Evolutionary conservation across 2,113 vertebrate species (phyloP), one percentile per base, ranked within the genome.

Genomic region (Oenanthe melanoleuca): DNA sequence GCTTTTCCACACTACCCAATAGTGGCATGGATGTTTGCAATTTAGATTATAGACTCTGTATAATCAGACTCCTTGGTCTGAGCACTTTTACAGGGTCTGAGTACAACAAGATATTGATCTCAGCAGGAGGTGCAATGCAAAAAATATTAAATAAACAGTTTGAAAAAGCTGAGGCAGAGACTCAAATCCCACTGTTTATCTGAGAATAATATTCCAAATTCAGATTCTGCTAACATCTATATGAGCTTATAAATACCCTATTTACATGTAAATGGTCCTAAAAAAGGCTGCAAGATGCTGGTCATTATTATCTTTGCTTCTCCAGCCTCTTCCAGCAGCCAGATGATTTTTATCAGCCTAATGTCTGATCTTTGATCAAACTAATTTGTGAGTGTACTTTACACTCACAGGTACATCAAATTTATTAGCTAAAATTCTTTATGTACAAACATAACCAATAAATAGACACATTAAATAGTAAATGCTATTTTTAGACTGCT

Each of bases 321-420:
- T 47, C 19, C 34, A 9, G 23, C 7, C 23, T 89, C 80, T 92
- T 92, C 94, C 94, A 96, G 95, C 94, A 93, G 69, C 81, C 57
- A 45, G 49, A 88, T 91, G 96, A 93, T 95, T 97, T 98, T 97
- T 97, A 97, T 97, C 97, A 96, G 86, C 31, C 47, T 93, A 96
- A 95, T 96, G 47, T 67, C 73, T 93, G 92, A 95, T 95, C 96
- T 97, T 96, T 95, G 93, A 96, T 97, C 96, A 97, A 97, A 96
- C 44, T 97, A 95, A 97, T 98, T 96, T 97, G 95, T 82, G 82
- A 91, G 95, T 97, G 92, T 80, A 96, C 93, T 97, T 96, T 97
- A 67, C 87, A 91, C 57, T 92, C 47, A 40, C 25, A 91, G 70
- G 94, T 97, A 87, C 22, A 97, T 95, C 77, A 96, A 80, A 96